Conservation (phyloP, 2,888 invertebrate genomes). For the Ctenicera cuprea region DNA sequence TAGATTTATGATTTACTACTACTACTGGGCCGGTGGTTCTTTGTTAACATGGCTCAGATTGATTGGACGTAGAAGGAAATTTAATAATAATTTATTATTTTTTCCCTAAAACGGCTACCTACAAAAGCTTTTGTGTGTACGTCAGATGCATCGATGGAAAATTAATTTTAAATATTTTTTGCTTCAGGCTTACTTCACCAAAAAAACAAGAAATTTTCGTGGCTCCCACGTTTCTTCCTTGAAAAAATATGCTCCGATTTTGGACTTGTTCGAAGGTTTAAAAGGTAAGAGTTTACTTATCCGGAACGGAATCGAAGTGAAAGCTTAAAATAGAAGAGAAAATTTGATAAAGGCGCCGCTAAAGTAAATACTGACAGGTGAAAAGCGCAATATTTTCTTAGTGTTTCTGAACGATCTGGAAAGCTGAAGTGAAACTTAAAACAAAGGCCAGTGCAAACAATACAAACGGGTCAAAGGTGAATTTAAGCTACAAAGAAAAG, state of each 20-base stretch:
- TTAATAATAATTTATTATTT: slow-evolving; percentile 26
- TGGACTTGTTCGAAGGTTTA: slow-evolving; percentile 17
- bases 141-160: slow-evolving; percentile 23
- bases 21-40: not conserved
- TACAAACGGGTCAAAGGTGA: not conserved
- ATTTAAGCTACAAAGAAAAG: slow-evolving; percentile 19
- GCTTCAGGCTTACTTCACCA: not conserved
- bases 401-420: slow-evolving; percentile 9
- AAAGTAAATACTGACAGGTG: slow-evolving; percentile 17
- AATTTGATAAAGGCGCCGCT: slow-evolving; percentile 1
- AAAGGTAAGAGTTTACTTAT: slow-evolving; percentile 21
- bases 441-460: slow-evolving; percentile 1
- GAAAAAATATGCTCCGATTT: slow-evolving; percentile 16
- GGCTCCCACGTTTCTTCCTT: not conserved
- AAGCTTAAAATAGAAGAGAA: not conserved
- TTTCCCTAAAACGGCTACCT: slow-evolving; percentile 16
- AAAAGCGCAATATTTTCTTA: slow-evolving; percentile 26
- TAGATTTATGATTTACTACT: slow-evolving; percentile 27
- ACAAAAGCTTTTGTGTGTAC: slow-evolving; percentile 21
- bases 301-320: not conserved
- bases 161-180: slow-evolving; percentile 27
- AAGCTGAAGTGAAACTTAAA: slow-evolving; percentile 8
- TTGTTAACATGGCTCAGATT: slow-evolving; percentile 22
- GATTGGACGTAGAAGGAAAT: slow-evolving; percentile 18
- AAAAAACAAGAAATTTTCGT: not conserved